phyloP scores from a whole-genome alignment of 1,140 invertebrate species.

The Coptotermes formosanus region DNA sequence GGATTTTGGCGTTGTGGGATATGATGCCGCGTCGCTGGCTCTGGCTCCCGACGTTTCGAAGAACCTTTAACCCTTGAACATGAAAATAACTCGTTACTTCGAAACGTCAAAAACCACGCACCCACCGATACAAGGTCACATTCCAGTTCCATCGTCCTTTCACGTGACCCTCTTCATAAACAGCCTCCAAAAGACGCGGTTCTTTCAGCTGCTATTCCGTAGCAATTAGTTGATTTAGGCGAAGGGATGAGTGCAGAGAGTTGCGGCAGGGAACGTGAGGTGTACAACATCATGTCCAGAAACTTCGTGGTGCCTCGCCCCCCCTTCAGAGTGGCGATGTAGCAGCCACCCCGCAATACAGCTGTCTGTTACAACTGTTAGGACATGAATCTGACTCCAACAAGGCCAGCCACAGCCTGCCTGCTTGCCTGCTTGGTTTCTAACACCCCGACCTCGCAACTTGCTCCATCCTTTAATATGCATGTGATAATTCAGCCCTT shows the following conservation, averaged over 20 bases:
- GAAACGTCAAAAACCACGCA: no score
- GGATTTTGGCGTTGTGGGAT: no score
- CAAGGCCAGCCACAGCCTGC: background rate
- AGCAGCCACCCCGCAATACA: background rate
- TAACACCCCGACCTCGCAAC: background rate
- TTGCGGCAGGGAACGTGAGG: background rate
- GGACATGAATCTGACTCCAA: background rate
- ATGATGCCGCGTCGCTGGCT: no score
- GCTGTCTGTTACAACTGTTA: conserved; percentile 15
- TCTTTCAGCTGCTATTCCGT: no score
- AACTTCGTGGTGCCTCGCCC: background rate
- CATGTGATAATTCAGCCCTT: conserved; percentile 15
- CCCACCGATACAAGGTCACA: no score
- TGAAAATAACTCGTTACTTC: no score
- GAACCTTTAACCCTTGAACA: no score
- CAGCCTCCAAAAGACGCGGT: no score
- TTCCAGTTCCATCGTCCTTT: no score
- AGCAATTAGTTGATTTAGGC: background rate
- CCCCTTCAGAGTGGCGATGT: background rate
- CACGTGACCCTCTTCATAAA: no score
- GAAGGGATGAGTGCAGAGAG: background rate
- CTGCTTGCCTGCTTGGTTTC: background rate
- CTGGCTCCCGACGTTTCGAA: no score
- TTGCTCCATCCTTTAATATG: background rate
- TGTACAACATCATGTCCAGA: conserved; percentile 18